Evolutionary conservation across 2,888 invertebrate genomes (phyloP).

Genomic region (Rotaria macrura): DNA sequence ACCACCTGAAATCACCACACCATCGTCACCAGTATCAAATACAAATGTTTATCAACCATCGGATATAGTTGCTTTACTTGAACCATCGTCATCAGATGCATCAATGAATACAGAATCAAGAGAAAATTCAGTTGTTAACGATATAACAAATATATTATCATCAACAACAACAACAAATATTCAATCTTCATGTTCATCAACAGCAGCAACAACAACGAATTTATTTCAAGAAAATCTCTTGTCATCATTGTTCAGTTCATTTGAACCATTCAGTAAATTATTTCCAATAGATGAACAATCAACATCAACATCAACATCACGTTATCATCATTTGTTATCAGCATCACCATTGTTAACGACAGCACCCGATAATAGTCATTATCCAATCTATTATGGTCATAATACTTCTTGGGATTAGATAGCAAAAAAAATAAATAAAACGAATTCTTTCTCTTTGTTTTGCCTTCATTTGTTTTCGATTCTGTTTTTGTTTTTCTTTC

Average conservation of each 20-base stretch:
- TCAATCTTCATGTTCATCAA: neutral
- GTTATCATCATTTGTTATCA: neutral
- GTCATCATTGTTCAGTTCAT: neutral
- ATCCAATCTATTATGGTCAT: neutral
- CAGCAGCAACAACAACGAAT: neutral
- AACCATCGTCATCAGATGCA: neutral
- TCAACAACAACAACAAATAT: neutral
- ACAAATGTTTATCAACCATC: neutral
- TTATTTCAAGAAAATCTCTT: neutral
- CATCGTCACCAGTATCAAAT: neutral
- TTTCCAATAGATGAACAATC: neutral
- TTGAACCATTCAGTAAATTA: constrained; percentile 5
- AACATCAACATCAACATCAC: neutral
- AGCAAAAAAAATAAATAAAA: neutral
- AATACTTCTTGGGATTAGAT: neutral
- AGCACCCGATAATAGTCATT: constrained; percentile 6
- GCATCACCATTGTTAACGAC: neutral
- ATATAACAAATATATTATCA: neutral
- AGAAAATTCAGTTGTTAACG: neutral
- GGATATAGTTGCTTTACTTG: neutral
- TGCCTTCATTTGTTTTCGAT: neutral
- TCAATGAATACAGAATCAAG: neutral
- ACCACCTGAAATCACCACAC: neutral
- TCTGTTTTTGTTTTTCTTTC: neutral
- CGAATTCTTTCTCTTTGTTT: neutral